Conservation (phyloP, 2,888 invertebrate genomes). For the Arge pagana region DNA sequence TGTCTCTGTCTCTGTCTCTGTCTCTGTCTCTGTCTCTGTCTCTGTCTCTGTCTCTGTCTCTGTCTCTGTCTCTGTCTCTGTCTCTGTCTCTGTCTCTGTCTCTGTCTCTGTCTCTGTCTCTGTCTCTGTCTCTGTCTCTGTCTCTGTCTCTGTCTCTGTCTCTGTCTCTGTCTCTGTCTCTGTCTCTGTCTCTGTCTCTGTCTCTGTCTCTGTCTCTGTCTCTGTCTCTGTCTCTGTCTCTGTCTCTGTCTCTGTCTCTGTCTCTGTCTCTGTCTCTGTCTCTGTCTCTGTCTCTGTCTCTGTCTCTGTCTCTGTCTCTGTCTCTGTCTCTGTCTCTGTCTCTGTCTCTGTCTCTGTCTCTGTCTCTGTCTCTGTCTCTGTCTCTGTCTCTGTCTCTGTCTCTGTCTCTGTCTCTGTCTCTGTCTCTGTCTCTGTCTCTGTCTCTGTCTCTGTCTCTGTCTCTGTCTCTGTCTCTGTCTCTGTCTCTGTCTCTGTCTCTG, state of each 20-base stretch:
- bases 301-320: not conserved
- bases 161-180: constrained; percentile 1
- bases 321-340: not conserved
- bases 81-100: not conserved
- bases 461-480: not conserved
- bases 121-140: not conserved
- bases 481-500: not conserved
- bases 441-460: constrained; percentile 7
- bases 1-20: not conserved
- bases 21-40: not conserved
- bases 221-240: not conserved
- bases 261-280: not conserved
- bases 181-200: constrained; percentile 7
- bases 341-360: not conserved
- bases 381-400: not conserved
- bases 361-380: not conserved
- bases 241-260: not conserved
- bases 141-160: not conserved
- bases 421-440: constrained; percentile 7
- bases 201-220: constrained; percentile 6
- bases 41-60: not conserved
- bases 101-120: not conserved
- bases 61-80: not conserved
- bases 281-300: not conserved
- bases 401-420: constrained; percentile 1